These are phyloP conservation scores for Eulimnadia texana DNA, from an alignment of 1,140 invertebrate species.

Conservation along the genomic window DNA sequence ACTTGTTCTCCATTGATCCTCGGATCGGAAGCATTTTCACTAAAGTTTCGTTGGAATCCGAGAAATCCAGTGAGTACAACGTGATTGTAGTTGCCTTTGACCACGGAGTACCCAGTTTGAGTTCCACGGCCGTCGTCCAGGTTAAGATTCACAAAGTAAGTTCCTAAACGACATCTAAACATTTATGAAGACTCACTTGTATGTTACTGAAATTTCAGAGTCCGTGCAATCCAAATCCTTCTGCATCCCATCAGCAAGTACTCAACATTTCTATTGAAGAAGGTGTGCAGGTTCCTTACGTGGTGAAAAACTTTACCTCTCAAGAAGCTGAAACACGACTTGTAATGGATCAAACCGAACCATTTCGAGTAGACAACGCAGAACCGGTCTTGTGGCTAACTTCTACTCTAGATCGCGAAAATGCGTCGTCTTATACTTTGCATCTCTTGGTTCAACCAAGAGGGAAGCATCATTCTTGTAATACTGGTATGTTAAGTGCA, in stretches of 20 bases:
- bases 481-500: no score
- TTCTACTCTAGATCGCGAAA: slow-evolving; percentile 24
- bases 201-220: no score
- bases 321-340: no score
- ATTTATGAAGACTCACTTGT: not conserved
- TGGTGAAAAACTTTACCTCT: not conserved
- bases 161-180: not conserved
- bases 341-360: not conserved
- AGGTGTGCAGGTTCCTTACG: not conserved
- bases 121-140: slow-evolving; percentile 53
- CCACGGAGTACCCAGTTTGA: slow-evolving; percentile 61
- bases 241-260: not conserved
- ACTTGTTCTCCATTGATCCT: slow-evolving; percentile 52
- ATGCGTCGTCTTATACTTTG: slow-evolving; percentile 16
- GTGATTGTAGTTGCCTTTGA: slow-evolving; percentile 66
- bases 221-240: not conserved
- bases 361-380: no score
- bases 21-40: slow-evolving; percentile 65
- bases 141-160: slow-evolving; percentile 13
- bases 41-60: slow-evolving; percentile 54
- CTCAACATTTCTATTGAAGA: not conserved
- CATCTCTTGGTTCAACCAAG: not conserved
- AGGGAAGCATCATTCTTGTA: no score
- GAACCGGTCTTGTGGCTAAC: slow-evolving; percentile 21
- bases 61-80: slow-evolving; percentile 47